Conservation (phyloP, 2,113 vertebrate species). For the Aptenodytes forsteri region DNA sequence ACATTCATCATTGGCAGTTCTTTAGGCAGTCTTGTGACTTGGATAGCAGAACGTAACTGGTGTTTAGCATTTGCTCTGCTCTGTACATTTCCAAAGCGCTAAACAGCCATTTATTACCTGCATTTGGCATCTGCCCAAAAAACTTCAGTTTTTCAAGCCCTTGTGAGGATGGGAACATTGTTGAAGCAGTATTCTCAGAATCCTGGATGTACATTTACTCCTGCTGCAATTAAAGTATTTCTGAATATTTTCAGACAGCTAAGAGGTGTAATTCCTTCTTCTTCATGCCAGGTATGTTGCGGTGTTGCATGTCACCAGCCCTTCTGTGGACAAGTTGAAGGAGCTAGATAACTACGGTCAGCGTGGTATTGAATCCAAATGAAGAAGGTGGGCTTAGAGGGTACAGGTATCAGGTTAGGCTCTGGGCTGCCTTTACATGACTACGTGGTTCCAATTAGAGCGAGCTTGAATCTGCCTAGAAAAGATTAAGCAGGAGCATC, state of each 20-base stretch:
- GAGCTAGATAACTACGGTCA: neutral
- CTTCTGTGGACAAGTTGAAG: neutral
- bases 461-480: neutral
- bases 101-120: slow-evolving; percentile 19
- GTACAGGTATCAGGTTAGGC: neutral
- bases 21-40: neutral
- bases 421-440: neutral
- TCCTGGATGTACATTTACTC: neutral
- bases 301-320: too few relatives aligned
- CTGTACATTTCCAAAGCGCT: neutral
- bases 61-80: neutral
- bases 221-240: neutral
- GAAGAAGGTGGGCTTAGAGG: neutral
- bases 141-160: neutral
- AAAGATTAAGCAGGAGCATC: neutral
- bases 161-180: neutral
- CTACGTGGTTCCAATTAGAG: neutral
- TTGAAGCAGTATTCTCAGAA: neutral
- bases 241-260: neutral
- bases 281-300: accelerated
- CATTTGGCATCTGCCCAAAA: neutral
- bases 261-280: neutral
- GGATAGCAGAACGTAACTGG: neutral
- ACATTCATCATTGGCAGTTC: neutral
- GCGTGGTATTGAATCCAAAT: neutral